These are phyloP conservation scores for Percina caprodes DNA, from an alignment of 2,113 vertebrate genomes.

Conservation along the genomic window DNA sequence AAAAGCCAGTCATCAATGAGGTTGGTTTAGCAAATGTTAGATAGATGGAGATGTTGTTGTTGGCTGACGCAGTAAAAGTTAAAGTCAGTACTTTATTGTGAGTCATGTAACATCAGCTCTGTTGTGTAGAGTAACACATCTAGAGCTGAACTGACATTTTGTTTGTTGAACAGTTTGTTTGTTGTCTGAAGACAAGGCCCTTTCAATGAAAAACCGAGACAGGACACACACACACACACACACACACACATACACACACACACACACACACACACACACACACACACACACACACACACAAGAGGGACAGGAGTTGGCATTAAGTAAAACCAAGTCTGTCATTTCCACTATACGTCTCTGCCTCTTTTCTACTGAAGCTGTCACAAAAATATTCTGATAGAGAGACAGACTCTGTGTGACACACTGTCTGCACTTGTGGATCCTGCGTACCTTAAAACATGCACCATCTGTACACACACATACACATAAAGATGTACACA, in stretches of 20 bases:
- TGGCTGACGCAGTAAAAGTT: not conserved
- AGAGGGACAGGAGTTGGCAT: conserved; percentile 33
- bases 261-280: no score
- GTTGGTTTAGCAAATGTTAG: no score
- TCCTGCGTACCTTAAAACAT: conserved; percentile 34
- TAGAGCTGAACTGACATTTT: conserved; percentile 22
- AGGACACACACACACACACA: not conserved
- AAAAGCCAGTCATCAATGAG: no score
- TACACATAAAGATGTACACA: conserved; percentile 3
- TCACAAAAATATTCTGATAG: conserved; percentile 66
- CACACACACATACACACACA: no score
- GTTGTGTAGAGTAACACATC: not conserved
- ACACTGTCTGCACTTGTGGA: conserved; percentile 40
- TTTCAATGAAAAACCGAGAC: conserved; percentile 21
- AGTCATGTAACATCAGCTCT: conserved; percentile 8
- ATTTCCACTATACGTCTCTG: conserved; percentile 43
- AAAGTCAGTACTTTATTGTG: not conserved
- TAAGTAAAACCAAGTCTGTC: conserved; percentile 54
- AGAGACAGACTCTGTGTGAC: conserved; percentile 60
- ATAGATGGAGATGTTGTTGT: not conserved
- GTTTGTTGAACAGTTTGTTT: conserved; percentile 30
- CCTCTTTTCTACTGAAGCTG: conserved; percentile 49
- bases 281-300: not conserved
- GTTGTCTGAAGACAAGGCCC: conserved; percentile 32
- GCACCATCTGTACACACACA: conserved; percentile 17